These are phyloP conservation scores for Sebastes melanostomus DNA, from an alignment of 2,797 vertebrate genomes.

Conservation along the genomic window DNA sequence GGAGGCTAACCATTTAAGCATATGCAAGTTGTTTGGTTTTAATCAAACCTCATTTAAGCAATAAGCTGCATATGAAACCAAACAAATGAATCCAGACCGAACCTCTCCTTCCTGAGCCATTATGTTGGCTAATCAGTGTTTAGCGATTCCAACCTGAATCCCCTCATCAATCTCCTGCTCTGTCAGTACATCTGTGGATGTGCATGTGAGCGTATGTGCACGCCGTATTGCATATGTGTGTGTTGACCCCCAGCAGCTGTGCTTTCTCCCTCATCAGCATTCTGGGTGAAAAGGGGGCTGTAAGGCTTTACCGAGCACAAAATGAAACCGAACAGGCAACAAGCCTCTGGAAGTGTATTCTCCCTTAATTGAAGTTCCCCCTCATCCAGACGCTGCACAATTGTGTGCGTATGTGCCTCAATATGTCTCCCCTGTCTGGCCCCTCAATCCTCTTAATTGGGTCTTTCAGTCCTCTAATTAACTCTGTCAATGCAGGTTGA, in stretches of 20 bases:
- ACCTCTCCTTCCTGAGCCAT: conserved; percentile 13
- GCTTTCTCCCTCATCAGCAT: conserved; percentile 76
- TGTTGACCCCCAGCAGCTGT: conserved; percentile 77
- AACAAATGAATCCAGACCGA: conserved; percentile 27
- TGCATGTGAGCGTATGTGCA: conserved; percentile 43
- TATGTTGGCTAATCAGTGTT: conserved; percentile 47
- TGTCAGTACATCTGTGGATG: conserved; percentile 43
- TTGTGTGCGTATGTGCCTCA: conserved; percentile 80
- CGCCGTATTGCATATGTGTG: conserved; percentile 45
- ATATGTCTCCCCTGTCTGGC: conserved; percentile 73
- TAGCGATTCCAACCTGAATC: conserved; percentile 43
- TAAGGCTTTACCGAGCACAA: conserved; percentile 55
- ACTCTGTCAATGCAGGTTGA: conserved; percentile 71
- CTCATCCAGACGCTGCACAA: conserved; percentile 78
- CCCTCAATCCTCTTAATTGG: conserved; percentile 82
- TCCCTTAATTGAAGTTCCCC: conserved; percentile 81
- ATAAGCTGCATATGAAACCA: conserved; percentile 20
- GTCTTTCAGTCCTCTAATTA: conserved; percentile 83
- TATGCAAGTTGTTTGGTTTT: conserved; percentile 7
- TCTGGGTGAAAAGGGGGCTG: conserved; percentile 58
- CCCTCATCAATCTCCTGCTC: conserved; percentile 39
- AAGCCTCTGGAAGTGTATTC: conserved; percentile 69
- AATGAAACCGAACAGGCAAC: conserved; percentile 73
- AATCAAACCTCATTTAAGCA: conserved; percentile 26
- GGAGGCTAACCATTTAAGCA: not conserved